Evolutionary conservation across 2,888 invertebrate species (phyloP), one percentile per base, ranked within the genome.

Genomic region (Ellobium chinense): DNA sequence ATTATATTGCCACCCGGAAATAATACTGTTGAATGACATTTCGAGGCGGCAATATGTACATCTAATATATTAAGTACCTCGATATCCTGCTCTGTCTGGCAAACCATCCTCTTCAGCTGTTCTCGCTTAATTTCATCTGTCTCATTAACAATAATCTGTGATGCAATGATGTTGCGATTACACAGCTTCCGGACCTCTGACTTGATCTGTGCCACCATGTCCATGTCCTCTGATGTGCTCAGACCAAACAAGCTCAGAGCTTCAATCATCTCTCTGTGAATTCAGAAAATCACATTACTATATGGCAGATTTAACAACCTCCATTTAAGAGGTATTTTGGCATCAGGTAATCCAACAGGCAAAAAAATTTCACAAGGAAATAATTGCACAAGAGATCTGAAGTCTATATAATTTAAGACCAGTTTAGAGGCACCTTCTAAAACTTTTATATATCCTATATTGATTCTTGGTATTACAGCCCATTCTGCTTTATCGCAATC

Each of bases 201-300:
- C 85, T 93, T 92, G 54, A 93, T 91, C 86, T 92, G 91, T 0
- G 90, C 87, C 73, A 92, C 91, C 88, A 91, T 92, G 80, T 91
- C 92, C 88, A 92, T 89, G 81, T 93, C 92, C 63, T 91, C 91
- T 27, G 88, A 87, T 4, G 90, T 88, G 75, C 87, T 91, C 74
- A 92, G 88, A 69, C 90, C 91, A 85, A 91, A 88, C 84, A 86
- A 86, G 72, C 85, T 84, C 65, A 93, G 83, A 0, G 91, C 91
- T n/a, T 84, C 83, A 9, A 87, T 84, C 63, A 93, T 89, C 86
- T 92, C 91, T 58, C 92, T 92, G 85, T n/a, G n/a, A n/a, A n/a
- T n/a, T n/a, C n/a, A n/a, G n/a, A n/a, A n/a, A n/a, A n/a, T n/a
- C n/a, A n/a, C n/a, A n/a, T n/a, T n/a, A n/a, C n/a, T n/a, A n/a